Percentiles rank a stretch among this genome's conserved stretches.
Conservation (phyloP, 2,113 vertebrate species). For the Cebus imitator region DNA sequence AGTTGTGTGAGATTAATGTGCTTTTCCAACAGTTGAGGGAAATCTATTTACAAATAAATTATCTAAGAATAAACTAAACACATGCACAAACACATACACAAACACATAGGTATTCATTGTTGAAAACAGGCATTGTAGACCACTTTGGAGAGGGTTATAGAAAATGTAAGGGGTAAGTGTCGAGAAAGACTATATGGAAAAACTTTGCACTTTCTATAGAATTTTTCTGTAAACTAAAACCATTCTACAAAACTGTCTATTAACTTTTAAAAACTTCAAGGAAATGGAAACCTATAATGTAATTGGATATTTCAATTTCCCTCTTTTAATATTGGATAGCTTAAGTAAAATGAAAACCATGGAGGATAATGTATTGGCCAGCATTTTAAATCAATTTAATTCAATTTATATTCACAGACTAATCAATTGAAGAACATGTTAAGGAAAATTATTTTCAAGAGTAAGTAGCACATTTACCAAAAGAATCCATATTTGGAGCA, state of each 20-base stretch:
- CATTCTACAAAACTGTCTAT: neutral
- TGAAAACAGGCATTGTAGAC: no score
- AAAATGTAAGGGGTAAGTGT: neutral
- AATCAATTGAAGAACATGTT: neutral
- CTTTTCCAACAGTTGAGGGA: no score
- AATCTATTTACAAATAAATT: no score
- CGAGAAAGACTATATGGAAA: neutral
- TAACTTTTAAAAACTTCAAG: neutral
- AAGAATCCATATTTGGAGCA: neutral
- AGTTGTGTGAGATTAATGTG: no score
- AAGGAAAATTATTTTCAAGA: neutral
- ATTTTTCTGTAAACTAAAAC: neutral
- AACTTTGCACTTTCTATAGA: neutral
- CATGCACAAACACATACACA: no score
- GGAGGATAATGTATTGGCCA: neutral
- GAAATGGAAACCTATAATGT: neutral
- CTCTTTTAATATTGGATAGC: neutral
- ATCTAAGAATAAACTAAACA: no score
- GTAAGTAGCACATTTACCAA: neutral
- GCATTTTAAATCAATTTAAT: neutral
- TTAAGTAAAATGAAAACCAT: neutral
- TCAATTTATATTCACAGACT: neutral
- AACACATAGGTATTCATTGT: no score
- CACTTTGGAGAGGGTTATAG: no score
- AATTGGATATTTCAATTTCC: neutral